Evolutionary conservation across 2,113 vertebrate genomes (phyloP).

Genomic region (Fulica atra): DNA sequence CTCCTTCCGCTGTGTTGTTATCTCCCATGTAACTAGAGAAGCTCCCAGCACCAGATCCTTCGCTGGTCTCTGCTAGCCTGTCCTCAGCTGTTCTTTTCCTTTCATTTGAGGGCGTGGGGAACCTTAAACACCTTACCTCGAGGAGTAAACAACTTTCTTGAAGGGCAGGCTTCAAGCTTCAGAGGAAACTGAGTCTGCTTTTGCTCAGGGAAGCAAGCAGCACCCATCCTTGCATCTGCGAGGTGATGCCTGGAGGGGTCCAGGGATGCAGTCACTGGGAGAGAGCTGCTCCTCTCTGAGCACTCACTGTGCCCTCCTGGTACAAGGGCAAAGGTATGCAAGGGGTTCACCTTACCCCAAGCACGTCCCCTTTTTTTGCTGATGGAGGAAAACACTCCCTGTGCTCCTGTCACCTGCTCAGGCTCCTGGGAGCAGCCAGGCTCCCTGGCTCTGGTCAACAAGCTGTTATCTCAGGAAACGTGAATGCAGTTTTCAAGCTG

Average conservation of each 20-base stretch:
- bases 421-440: not conserved
- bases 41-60: not conserved
- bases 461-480: not conserved
- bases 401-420: not conserved
- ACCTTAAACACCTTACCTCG: not conserved
- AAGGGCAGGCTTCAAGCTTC: not conserved
- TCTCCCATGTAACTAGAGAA: conserved; percentile 42
- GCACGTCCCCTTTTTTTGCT: not conserved
- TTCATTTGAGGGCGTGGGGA: not conserved
- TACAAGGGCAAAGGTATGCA: not conserved
- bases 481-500: not conserved
- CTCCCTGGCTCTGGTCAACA: not conserved
- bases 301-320: not conserved
- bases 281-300: not conserved
- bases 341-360: not conserved
- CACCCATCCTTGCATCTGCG: not conserved
- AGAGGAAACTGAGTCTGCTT: not conserved
- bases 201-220: not conserved
- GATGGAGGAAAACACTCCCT: not conserved
- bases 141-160: not conserved
- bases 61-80: not conserved
- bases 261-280: not conserved
- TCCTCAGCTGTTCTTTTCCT: conserved; percentile 34
- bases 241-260: not conserved
- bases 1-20: not conserved